Base-by-base conservation (phyloP, 2,113 vertebrate species). In the Phrynosoma blainvillii region DNA sequence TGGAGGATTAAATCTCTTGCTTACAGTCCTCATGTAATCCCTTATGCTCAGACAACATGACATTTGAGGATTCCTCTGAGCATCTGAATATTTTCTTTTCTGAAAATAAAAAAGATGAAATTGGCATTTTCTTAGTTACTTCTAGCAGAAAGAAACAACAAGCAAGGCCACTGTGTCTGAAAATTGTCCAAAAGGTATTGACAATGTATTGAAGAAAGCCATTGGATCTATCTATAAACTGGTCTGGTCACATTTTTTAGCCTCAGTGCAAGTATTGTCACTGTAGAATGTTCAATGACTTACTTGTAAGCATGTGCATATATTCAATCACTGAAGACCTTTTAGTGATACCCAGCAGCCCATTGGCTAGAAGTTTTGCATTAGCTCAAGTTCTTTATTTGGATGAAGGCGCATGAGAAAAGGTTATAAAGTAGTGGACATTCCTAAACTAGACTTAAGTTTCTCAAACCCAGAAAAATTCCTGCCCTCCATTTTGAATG, bases 381-480 rank as follows among this genome's bases (percentile, higher is more conserved):
- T 20, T 3, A 74, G 54, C 56, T 84, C 25, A 86, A 79, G 21
- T 54, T 25, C 27, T 84, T 87, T 85, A n/a, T 52, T 54, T 84
- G 75, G 56, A 62, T n/a, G 27, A n/a, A 36, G 54, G 54, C 54
- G 8, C 40, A 68, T 76, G 76, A 86, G 32, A 83, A 89, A 86
- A 84, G 42, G 62, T 62, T 77, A 73, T 6, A 82, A 78, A 56
- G n/a, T 84, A 91, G 16, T 42, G 71, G 81, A n/a, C 65, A 80
- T 81, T 59, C n/a, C 20, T 83, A 74, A 76, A 91, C 52, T 80
- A 47, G 18, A 32, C 20, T 83, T 76, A 36, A 75, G 36, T 81
- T 21, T 84, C 85, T n/a, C 77, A 42, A n/a, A 18, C 30, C 73
- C 2, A 6, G 68, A 85, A 86, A 79, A 30, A 68, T 70, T 68